Evolutionary conservation across 2,888 invertebrate species (phyloP).

Genomic region (Drosophila mettleri): DNA sequence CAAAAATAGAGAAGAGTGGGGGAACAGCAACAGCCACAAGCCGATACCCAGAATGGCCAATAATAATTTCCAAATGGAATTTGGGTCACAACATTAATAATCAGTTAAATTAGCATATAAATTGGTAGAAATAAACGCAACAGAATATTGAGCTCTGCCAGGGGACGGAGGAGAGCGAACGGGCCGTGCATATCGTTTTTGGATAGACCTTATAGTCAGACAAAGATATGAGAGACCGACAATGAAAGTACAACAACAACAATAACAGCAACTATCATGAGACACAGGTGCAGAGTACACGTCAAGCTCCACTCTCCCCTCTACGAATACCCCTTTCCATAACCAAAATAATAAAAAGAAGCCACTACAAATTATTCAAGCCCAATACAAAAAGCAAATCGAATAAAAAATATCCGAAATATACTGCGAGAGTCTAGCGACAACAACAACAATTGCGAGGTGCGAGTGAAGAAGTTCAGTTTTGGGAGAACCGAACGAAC

Average conservation of each 20-base stretch:
- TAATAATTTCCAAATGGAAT: conserved; percentile 82
- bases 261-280: conserved; percentile 23
- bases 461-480: conserved; percentile 35
- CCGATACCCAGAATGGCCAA: conserved; percentile 72
- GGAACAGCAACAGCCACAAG: conserved; percentile 33
- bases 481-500: conserved; percentile 66
- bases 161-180: background rate
- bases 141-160: conserved; percentile 19
- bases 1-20: conserved; percentile 20
- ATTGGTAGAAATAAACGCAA: conserved; percentile 66
- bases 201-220: conserved; percentile 39
- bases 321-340: too few species aligned
- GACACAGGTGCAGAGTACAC: conserved; percentile 48
- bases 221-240: conserved; percentile 42
- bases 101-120: conserved; percentile 82
- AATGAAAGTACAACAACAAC: conserved; percentile 55
- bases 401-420: conserved; percentile 47
- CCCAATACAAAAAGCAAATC: conserved; percentile 48
- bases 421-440: conserved; percentile 15
- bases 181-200: conserved; percentile 41
- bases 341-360: conserved; percentile 6
- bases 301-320: background rate
- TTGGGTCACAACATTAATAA: conserved; percentile 83
- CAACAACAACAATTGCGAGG: conserved; percentile 30
- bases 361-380: conserved; percentile 40